Conservation (phyloP, 2,113 vertebrate species). For the Hippocampus comes region DNA sequence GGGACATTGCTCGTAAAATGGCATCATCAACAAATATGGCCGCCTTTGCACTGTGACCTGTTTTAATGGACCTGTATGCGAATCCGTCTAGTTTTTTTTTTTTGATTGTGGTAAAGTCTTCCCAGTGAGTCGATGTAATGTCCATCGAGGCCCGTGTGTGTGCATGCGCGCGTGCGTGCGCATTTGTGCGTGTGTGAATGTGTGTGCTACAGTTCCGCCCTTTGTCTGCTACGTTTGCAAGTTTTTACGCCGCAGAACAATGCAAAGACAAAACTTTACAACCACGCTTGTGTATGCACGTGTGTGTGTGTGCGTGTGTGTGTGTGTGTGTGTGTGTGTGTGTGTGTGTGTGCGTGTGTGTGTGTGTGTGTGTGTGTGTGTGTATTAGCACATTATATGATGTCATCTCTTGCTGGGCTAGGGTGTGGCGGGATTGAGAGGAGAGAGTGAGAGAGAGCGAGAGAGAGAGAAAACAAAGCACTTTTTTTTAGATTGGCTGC, state of each 20-base stretch:
- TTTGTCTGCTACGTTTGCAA: slow-evolving; percentile 68
- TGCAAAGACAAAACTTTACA: slow-evolving; percentile 54
- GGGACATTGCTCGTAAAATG: background rate
- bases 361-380: too few relatives aligned
- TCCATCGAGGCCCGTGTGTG: background rate
- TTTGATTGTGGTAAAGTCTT: background rate
- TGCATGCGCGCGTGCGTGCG: slow-evolving; percentile 15
- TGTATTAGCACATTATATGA: slow-evolving; percentile 50
- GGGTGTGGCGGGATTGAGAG: slow-evolving; percentile 50
- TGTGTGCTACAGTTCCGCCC: slow-evolving; percentile 58
- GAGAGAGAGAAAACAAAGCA: background rate
- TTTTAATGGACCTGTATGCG: background rate
- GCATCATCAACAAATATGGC: background rate
- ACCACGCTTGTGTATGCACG: slow-evolving; percentile 13
- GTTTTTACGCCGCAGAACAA: slow-evolving; percentile 69
- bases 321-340: too few relatives aligned
- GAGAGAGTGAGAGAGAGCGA: slow-evolving; percentile 8
- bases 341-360: too few relatives aligned
- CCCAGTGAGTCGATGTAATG: background rate
- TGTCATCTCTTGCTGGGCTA: slow-evolving; percentile 45
- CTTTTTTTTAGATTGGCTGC: slow-evolving; percentile 32
- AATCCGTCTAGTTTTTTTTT: background rate
- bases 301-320: slow-evolving; percentile 1
- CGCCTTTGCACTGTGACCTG: background rate
- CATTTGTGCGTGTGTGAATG: slow-evolving; percentile 4